Conservation (phyloP, 2,113 vertebrate species). For the Mirounga angustirostris region DNA sequence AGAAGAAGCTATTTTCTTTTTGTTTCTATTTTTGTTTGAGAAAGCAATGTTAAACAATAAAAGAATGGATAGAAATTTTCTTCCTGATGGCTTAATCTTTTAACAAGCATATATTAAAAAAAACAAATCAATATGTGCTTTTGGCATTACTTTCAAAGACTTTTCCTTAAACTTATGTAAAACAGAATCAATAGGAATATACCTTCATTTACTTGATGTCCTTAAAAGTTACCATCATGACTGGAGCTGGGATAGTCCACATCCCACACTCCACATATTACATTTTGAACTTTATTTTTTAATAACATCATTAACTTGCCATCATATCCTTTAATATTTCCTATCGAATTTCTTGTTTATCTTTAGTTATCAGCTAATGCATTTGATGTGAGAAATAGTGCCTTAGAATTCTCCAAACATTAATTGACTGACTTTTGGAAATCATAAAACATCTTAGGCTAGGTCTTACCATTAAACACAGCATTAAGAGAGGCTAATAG, state of each 20-base stretch:
- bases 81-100: conserved; percentile 47
- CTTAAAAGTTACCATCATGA: not conserved
- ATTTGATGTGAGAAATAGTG: conserved; percentile 42
- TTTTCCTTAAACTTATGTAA: not conserved
- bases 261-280: not conserved
- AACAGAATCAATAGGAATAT: not conserved
- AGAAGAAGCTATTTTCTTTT: not conserved
- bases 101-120: not conserved
- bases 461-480: not conserved
- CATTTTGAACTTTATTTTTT: conserved; percentile 58
- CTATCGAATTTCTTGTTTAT: not conserved
- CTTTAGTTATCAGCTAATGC: not conserved
- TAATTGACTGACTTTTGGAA: conserved; percentile 33
- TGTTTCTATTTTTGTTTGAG: not conserved
- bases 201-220: not conserved
- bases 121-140: not conserved
- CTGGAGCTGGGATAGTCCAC: not conserved
- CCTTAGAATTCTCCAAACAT: not conserved
- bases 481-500: not conserved
- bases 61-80: not conserved
- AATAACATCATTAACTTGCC: conserved; percentile 1
- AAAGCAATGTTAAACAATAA: not conserved
- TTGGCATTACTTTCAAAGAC: not conserved
- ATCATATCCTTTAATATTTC: conserved; percentile 35
- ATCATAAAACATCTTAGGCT: conserved; percentile 29